phyloP scores from a whole-genome alignment of 1,140 invertebrate genomes.

The Liolophura sinensis region DNA sequence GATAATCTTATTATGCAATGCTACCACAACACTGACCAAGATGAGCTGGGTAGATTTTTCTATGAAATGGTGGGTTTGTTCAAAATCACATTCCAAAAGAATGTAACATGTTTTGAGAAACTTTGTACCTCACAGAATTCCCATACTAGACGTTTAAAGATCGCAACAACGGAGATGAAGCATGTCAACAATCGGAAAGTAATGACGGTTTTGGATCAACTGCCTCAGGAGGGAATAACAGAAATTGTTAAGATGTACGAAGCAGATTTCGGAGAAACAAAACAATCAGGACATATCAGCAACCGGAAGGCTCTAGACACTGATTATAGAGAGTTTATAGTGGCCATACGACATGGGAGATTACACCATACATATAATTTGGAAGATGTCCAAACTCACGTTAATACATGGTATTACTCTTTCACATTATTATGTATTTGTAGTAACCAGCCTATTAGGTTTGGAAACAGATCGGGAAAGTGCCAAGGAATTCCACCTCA shows the following conservation, averaged over 20 bases:
- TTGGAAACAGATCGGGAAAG: constrained; percentile 15
- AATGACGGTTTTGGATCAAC: constrained; percentile 16
- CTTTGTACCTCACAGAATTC: constrained; percentile 9
- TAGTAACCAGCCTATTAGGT: constrained; percentile 24
- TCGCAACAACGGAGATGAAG: constrained; percentile 20
- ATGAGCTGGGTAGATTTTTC: constrained; percentile 11
- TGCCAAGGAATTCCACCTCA: constrained; percentile 14
- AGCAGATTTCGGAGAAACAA: constrained; percentile 17
- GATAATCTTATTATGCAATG: constrained; percentile 22
- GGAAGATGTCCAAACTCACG: constrained; percentile 16
- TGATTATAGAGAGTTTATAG: constrained; percentile 26
- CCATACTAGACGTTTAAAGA: constrained; percentile 13
- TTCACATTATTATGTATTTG: constrained; percentile 24
- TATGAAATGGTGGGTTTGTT: constrained; percentile 17
- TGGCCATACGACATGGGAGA: constrained; percentile 17
- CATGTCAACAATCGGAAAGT: constrained; percentile 6
- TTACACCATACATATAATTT: constrained; percentile 10
- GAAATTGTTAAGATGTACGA: constrained; percentile 23
- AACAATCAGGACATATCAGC: constrained; percentile 7
- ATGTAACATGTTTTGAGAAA: constrained; percentile 5
- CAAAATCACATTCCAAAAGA: constrained; percentile 18
- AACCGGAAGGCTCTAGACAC: constrained; percentile 13
- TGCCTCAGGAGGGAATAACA: constrained; percentile 12
- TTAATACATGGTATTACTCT: constrained; percentile 22
- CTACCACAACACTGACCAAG: constrained; percentile 14